phyloP scores from a whole-genome alignment of 2,113 vertebrate species.

The Serinus canaria region DNA sequence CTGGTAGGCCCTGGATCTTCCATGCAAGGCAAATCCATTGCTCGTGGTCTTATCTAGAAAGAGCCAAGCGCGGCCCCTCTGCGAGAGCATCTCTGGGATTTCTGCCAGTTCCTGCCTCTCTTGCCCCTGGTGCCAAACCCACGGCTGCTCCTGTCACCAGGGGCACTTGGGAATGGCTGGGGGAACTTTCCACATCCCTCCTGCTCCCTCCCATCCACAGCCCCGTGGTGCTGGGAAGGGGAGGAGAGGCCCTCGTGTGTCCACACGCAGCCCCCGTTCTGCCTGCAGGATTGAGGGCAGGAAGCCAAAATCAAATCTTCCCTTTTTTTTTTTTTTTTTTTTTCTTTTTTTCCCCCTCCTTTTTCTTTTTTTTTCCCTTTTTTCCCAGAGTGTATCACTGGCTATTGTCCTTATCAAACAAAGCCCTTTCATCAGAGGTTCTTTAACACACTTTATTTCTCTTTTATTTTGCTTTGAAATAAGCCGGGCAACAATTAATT shows the following conservation, averaged over 20 bases:
- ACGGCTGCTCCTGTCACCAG: fast-evolving
- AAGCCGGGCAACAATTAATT: constrained; percentile 99
- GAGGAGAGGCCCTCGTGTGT: neutral
- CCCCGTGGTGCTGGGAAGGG: neutral
- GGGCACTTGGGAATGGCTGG: neutral
- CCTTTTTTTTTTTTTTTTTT: neutral
- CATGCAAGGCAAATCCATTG: neutral
- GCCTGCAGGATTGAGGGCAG: constrained; percentile 57
- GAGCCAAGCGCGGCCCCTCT: fast-evolving
- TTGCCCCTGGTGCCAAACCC: neutral
- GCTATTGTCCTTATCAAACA: constrained; percentile 93
- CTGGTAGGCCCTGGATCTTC: fast-evolving
- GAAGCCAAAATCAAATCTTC: constrained; percentile 75
- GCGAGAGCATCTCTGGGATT: neutral
- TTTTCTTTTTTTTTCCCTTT: neutral
- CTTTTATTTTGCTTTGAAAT: constrained; percentile 99
- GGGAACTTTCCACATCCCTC: neutral
- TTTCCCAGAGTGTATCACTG: constrained; percentile 80
- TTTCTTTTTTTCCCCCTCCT: too few species aligned
- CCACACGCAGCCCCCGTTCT: neutral
- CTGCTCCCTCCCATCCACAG: neutral
- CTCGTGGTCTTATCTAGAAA: neutral
- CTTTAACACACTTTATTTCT: constrained; percentile 95
- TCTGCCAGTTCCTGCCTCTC: neutral
- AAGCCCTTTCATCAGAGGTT: constrained; percentile 95